phyloP scores from a whole-genome alignment of 2,888 invertebrate genomes.

The Conomelus anceps region DNA sequence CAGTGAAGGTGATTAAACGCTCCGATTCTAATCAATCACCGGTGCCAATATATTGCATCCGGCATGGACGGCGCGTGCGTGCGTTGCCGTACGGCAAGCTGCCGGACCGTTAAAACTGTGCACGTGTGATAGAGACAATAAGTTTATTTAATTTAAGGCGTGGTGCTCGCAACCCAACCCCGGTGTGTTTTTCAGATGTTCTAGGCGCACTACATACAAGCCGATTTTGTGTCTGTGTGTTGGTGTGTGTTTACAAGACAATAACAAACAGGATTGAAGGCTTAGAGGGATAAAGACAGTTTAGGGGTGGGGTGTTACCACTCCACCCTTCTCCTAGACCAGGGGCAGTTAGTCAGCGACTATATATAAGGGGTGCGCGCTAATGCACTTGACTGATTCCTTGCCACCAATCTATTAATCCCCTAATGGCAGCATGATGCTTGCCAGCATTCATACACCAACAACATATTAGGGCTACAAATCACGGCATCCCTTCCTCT shows the following conservation, averaged over 20 bases:
- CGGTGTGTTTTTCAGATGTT: neutral
- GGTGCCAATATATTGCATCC: neutral
- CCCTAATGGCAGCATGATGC: slow-evolving; percentile 29
- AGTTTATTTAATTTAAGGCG: neutral
- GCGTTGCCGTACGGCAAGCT: too few species aligned
- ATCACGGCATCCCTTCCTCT: neutral
- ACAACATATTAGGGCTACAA: slow-evolving; percentile 4
- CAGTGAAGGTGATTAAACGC: neutral
- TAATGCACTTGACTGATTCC: slow-evolving; percentile 16
- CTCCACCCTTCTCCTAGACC: neutral
- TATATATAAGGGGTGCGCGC: neutral
- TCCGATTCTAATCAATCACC: neutral
- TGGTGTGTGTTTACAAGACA: slow-evolving; percentile 5
- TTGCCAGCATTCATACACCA: neutral
- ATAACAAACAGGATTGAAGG: slow-evolving; percentile 12
- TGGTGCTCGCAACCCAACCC: neutral
- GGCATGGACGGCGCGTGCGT: neutral
- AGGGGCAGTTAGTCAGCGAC: neutral
- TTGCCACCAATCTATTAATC: slow-evolving; percentile 30
- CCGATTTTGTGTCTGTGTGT: neutral
- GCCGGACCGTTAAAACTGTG: neutral
- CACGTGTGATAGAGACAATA: neutral
- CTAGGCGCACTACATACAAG: neutral
- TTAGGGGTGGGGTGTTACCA: neutral
- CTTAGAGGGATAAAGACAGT: neutral